Evolutionary conservation across 2,113 vertebrate genomes (phyloP).

Genomic region (Thymallus thymallus): DNA sequence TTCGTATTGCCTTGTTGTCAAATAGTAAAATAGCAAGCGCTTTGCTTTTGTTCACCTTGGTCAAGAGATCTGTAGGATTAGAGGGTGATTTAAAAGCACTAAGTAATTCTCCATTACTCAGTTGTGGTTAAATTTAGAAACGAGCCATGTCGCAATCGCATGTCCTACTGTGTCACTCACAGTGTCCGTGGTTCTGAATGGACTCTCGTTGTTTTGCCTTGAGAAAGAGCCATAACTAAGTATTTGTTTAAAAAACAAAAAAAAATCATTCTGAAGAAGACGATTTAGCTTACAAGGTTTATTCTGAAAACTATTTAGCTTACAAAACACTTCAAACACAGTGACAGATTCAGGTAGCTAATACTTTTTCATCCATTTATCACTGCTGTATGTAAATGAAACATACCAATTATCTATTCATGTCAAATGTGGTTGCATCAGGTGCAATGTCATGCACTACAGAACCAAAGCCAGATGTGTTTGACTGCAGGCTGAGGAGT

Average conservation of each 20-base stretch:
- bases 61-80: conserved; percentile 46
- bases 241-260: not conserved
- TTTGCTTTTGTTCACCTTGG: not conserved
- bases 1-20: not conserved
- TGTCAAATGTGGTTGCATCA: not conserved
- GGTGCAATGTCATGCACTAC: not conserved
- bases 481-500: conserved; percentile 79
- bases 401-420: not conserved
- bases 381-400: too few species aligned
- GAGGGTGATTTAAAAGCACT: conserved; percentile 53
- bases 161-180: conserved; percentile 45
- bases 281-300: too few species aligned
- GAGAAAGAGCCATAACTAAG: not conserved
- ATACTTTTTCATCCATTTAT: too few species aligned
- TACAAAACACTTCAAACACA: too few species aligned
- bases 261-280: too few species aligned
- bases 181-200: not conserved
- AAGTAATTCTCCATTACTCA: conserved; percentile 29
- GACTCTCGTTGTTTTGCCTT: conserved; percentile 12
- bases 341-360: too few species aligned
- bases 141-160: conserved; percentile 17
- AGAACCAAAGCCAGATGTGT: not conserved
- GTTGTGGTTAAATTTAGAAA: conserved; percentile 62
- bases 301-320: too few species aligned
- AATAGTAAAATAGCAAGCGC: too few species aligned